Evolutionary conservation across 1,140 invertebrate genomes (phyloP).

Genomic region (Linepithema humile): DNA sequence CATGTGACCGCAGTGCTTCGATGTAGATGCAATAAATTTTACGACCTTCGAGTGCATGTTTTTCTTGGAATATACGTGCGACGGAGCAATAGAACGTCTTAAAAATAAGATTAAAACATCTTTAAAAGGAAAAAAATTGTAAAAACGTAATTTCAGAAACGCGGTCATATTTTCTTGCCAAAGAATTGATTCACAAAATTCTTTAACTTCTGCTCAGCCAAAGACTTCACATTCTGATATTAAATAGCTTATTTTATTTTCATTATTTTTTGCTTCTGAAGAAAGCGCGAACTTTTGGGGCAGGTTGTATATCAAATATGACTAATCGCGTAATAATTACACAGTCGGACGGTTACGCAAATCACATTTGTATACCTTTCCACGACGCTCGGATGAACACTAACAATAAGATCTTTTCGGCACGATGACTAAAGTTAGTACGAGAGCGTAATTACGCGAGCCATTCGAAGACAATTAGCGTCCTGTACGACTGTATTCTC

Average conservation of each 20-base stretch:
- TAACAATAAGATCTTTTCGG: conserved; percentile 19
- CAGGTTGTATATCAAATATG: neutral
- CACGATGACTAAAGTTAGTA: neutral
- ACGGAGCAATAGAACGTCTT: conserved; percentile 16
- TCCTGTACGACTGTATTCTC: neutral
- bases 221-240: neutral
- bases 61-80: conserved; percentile 6
- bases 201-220: neutral
- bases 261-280: neutral
- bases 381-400: neutral
- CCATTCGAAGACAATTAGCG: neutral
- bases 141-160: neutral
- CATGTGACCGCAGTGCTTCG: neutral
- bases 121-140: neutral
- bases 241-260: neutral
- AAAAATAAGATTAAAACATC: neutral
- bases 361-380: neutral
- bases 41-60: conserved; percentile 19
- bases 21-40: conserved; percentile 32
- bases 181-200: neutral
- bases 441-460: neutral
- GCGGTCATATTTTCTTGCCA: too few species aligned
- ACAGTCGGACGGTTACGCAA: neutral
- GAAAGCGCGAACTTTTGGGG: neutral
- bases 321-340: conserved; percentile 13